These are phyloP conservation scores for Myocastor coypus DNA, from an alignment of 2,113 vertebrate species.

Conservation along the genomic window DNA sequence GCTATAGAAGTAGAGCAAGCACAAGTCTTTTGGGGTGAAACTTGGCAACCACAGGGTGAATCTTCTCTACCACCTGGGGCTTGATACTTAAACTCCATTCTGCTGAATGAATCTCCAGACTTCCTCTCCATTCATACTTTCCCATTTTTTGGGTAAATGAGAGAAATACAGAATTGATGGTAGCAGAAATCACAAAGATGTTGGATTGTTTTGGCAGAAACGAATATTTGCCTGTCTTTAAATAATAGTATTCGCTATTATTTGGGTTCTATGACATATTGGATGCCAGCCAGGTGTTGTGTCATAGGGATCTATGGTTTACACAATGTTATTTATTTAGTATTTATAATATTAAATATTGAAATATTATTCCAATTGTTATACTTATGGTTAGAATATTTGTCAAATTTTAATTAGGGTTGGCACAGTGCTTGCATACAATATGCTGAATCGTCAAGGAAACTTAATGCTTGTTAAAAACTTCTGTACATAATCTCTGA, in stretches of 20 bases:
- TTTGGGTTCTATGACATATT: not conserved
- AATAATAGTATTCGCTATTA: not conserved
- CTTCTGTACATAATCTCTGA: slow-evolving; percentile 56
- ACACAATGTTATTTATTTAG: not conserved
- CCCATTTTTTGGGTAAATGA: not conserved
- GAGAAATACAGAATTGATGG: not conserved
- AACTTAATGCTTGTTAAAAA: slow-evolving; percentile 81
- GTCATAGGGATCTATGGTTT: not conserved
- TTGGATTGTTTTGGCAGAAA: not conserved
- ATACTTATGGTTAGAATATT: slow-evolving; percentile 60
- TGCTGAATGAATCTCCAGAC: not conserved
- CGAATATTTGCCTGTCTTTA: not conserved
- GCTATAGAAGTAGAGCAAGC: accelerated
- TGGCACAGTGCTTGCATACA: slow-evolving; percentile 76
- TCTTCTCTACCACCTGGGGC: accelerated
- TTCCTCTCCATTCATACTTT: not conserved
- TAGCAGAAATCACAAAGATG: not conserved
- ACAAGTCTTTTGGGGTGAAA: accelerated
- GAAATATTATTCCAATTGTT: slow-evolving; percentile 65
- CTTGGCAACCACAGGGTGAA: not conserved
- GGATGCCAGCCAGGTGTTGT: not conserved
- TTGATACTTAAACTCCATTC: not conserved
- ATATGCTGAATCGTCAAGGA: slow-evolving; percentile 78
- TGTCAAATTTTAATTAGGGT: slow-evolving; percentile 83
- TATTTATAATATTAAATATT: slow-evolving; percentile 58